These are phyloP conservation scores for Cynocephalus volans DNA, from an alignment of 2,113 vertebrate species.

Conservation along the genomic window DNA sequence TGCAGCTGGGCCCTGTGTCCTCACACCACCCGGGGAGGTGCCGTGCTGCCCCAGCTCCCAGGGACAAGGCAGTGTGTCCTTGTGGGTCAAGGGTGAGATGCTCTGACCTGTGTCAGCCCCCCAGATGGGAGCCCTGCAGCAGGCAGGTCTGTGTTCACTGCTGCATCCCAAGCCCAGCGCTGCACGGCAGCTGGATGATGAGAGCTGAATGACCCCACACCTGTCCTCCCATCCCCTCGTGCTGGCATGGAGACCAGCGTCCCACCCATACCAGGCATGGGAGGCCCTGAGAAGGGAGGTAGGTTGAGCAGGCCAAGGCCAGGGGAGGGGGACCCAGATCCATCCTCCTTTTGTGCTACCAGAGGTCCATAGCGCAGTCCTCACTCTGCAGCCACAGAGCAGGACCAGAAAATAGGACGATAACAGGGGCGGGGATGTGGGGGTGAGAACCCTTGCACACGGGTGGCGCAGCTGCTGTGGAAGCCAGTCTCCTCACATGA, in stretches of 20 bases:
- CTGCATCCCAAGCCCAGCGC: fast-evolving
- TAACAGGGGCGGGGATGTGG: fast-evolving
- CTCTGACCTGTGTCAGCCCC: not conserved
- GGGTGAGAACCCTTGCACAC: fast-evolving
- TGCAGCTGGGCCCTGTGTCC: not conserved
- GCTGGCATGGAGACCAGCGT: not conserved
- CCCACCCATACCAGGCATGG: not conserved
- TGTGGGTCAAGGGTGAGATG: not conserved
- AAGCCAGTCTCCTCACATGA: not conserved
- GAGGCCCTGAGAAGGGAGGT: not conserved
- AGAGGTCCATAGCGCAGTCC: not conserved
- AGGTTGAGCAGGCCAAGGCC: not conserved
- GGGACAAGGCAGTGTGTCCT: too few species aligned
- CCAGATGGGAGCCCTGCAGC: too few species aligned
- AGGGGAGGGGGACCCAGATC: not conserved
- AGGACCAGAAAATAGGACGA: not conserved
- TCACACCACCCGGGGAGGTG: too few species aligned
- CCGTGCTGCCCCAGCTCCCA: too few species aligned
- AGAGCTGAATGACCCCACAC: fast-evolving
- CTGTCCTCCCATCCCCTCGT: not conserved
- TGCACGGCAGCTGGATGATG: not conserved
- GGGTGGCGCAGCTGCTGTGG: fast-evolving
- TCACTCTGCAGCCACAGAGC: not conserved
- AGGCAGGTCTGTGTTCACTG: not conserved
- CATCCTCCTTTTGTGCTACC: not conserved